Evolutionary conservation across 2,888 invertebrate genomes (phyloP).

Genomic region (Teleiodes luculella): DNA sequence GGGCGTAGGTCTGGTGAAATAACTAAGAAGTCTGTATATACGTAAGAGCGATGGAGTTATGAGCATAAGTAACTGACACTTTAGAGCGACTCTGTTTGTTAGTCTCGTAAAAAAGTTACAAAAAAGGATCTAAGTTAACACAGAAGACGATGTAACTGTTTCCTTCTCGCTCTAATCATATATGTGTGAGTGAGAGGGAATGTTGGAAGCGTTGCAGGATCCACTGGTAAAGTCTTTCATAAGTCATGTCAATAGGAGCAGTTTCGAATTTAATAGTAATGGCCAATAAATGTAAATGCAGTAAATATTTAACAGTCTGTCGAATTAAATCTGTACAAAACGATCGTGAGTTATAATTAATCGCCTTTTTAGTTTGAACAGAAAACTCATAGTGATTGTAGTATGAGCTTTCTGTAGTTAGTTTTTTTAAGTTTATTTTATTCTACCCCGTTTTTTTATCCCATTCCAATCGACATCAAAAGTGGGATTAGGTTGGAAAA

Average conservation of each 20-base stretch:
- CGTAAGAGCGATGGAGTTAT: slow-evolving; percentile 44
- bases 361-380: slow-evolving; percentile 32
- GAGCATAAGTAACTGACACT: slow-evolving; percentile 23
- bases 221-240: slow-evolving; percentile 35
- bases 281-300: slow-evolving; percentile 70
- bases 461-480: neutral
- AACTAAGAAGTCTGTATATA: slow-evolving; percentile 65
- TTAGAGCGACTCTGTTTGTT: slow-evolving; percentile 13
- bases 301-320: slow-evolving; percentile 74
- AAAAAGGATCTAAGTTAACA: neutral
- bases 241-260: slow-evolving; percentile 53
- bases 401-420: neutral
- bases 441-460: neutral
- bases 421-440: neutral
- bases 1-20: slow-evolving; percentile 51
- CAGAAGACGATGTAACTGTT: neutral
- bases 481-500: no score
- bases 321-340: slow-evolving; percentile 79
- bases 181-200: slow-evolving; percentile 11
- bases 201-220: slow-evolving; percentile 14
- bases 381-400: neutral
- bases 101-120: neutral
- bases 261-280: slow-evolving; percentile 68
- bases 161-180: neutral
- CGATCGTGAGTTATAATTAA: slow-evolving; percentile 65